Base-by-base conservation (phyloP, 2,888 invertebrate genomes). In the Fragum fragum region DNA sequence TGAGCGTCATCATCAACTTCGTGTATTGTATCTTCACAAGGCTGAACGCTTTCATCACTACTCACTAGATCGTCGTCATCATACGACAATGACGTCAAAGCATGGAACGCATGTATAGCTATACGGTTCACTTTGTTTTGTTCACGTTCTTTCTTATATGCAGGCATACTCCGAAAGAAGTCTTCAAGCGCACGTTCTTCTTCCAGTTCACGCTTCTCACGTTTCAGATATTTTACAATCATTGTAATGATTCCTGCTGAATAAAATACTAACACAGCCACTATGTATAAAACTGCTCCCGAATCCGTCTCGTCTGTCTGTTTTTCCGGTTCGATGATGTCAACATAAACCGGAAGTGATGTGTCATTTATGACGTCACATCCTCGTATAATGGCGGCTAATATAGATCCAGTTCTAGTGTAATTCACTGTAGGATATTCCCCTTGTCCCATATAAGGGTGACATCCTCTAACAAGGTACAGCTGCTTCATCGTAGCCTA, bases 31-130 rank as follows among this genome's bases (percentile, higher is more conserved):
- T 79, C 81, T 23, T 63, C 79, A 76, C 76, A 80, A 59, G 70
- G 52, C 36, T 74, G 70, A 7, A 63, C 61, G 18, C 80, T 79
- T 14, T 80, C 80, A 14, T 80, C 80, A 9, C 76, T 61, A 26
- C 63, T 74, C 2, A 74, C 72, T 6, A 69, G 55, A 29, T 87
- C 86, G 36, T 87, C 87, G 52, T 90, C 88, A 69, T 83, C 83
- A 57, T 84, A 80, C 0, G 89, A 88, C 47, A 89, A 82, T 52
- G 91, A 90, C 21, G 92, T 92, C 79, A 92, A 74, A 0, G 91
- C 91, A 81, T 92, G 90, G 79, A 92, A 92, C 11, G 92, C 92
- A 23, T 89, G 89, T 69, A 92, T 92, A 18, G 92, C 92, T n/a
- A 91, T 87, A 42, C 86, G 83, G 79, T 92, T 91, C 9, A 92